Evolutionary conservation across 1,140 invertebrate species (phyloP), one percentile per base, ranked within the genome.

Genomic region (Theocolax elegans): DNA sequence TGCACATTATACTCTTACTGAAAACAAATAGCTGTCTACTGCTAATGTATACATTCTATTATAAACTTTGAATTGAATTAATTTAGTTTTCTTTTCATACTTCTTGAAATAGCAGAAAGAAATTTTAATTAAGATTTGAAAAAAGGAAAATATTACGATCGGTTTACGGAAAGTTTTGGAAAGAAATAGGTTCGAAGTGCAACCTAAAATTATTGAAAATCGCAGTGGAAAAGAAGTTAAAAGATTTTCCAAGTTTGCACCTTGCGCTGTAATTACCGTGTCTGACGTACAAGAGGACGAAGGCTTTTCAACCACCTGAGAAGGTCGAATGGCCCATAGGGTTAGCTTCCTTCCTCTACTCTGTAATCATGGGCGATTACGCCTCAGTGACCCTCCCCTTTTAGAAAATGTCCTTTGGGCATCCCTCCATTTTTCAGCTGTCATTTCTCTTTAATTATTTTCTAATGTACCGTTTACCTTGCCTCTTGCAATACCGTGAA

Each of bases 171-270:
- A 42, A 29, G 40, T 64, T 44, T 54, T 44, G 67, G 67, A 72
- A 71, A 75, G 31, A 48, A 49, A 54, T 25, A 29, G 23, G 7
- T 29, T n/a, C 56, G 31, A 49, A 63, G 71, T 27, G 40, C 38
- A 79, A 72, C 71, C 72, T 74, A 40, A 31, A 21, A 80, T 80
- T 79, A 78, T 29, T 40, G 49, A 73, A 71, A 76, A 71, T 38
- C 51, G n/a, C 38, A 44, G 21, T n/a, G 44, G 40, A 67, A 71
- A 23, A 56, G 44, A 70, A 69, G 51, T 25, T 1, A 48, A 71
- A 74, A 76, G 66, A 80, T 80, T 80, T 80, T 78, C 75, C 74
- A 72, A 76, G 72, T 80, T 81, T 81, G 80, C 80, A 80, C 80
- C 80, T 82, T 81, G 77, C 74, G 73, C 25, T 67, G 54, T 81